phyloP scores from a whole-genome alignment of 35 echinoderm and acorn worm species.

The Lytechinus variegatus region DNA sequence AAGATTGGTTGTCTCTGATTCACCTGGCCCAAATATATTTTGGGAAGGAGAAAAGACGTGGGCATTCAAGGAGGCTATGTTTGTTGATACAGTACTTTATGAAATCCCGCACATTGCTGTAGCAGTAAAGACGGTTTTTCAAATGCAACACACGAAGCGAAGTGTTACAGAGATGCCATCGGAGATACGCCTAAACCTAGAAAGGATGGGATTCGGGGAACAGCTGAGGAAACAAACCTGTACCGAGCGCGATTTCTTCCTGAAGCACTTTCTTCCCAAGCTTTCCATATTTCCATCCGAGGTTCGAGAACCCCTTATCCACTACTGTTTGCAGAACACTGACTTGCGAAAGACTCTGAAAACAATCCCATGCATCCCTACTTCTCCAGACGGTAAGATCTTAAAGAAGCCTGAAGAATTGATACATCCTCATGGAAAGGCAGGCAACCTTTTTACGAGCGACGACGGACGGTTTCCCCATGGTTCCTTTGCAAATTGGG shows the following conservation, averaged over 20 bases:
- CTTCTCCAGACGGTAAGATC: constrained; percentile 34
- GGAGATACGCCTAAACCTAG: background rate
- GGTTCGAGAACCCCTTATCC: background rate
- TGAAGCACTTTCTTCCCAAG: background rate
- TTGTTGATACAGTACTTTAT: background rate
- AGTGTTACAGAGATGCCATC: background rate
- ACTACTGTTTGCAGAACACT: background rate
- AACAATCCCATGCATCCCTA: constrained; percentile 52
- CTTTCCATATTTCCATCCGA: background rate
- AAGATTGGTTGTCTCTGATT: background rate
- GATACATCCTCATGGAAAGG: constrained; percentile 43
- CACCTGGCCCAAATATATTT: background rate
- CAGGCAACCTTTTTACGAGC: constrained; percentile 25
- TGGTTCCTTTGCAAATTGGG: background rate
- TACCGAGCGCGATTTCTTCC: background rate
- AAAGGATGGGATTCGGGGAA: no score
- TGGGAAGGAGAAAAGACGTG: background rate
- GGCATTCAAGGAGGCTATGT: constrained; percentile 22
- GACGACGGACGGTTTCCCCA: constrained; percentile 61
- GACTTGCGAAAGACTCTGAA: background rate
- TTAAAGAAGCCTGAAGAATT: constrained; percentile 26
- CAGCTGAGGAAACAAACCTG: background rate
- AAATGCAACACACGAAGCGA: background rate
- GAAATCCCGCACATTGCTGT: background rate
- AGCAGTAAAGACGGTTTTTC: background rate